These are phyloP conservation scores for Aphrocallistes beatrix DNA, from an alignment of 37 sponge, comb jelly and placozoan species.

Conservation along the genomic window DNA sequence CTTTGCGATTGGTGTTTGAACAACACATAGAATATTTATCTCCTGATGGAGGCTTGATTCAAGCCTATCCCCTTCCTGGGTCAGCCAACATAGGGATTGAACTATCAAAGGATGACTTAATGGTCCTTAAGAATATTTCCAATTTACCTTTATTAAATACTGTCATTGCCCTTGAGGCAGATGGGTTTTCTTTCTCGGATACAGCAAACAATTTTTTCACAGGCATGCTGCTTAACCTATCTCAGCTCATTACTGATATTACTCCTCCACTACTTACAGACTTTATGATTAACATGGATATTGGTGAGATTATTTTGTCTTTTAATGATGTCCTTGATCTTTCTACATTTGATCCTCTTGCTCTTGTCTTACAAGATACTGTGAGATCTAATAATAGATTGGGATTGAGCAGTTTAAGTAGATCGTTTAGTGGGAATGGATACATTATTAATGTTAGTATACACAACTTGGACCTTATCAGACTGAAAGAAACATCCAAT, in stretches of 20 bases:
- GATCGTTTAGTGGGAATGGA: slow-evolving; percentile 31
- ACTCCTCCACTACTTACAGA: slow-evolving; percentile 28
- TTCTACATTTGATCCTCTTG: slow-evolving; percentile 38
- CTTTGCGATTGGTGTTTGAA: slow-evolving; percentile 23
- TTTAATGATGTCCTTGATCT: slow-evolving; percentile 71
- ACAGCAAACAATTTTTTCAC: slow-evolving; percentile 23
- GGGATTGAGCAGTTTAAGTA: slow-evolving; percentile 40
- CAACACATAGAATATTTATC: too few species aligned
- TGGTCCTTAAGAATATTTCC: slow-evolving; percentile 32
- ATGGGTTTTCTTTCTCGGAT: slow-evolving; percentile 22
- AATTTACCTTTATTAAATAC: slow-evolving; percentile 25
- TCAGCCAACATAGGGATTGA: slow-evolving; percentile 14
- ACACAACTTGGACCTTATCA: slow-evolving; percentile 59
- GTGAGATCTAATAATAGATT: slow-evolving; percentile 21
- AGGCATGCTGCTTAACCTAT: slow-evolving; percentile 14
- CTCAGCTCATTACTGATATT: slow-evolving; percentile 27
- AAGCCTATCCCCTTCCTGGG: slow-evolving; percentile 25
- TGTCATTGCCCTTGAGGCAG: slow-evolving; percentile 25
- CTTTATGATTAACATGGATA: slow-evolving; percentile 63
- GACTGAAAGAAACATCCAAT: slow-evolving; percentile 45
- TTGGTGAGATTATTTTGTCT: slow-evolving; percentile 49
- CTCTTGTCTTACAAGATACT: slow-evolving; percentile 51
- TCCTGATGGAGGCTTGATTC: not conserved
- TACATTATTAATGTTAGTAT: slow-evolving; percentile 52
- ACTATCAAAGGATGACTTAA: slow-evolving; percentile 27